Base-by-base conservation (phyloP, 2,888 invertebrate species). In the Agrochola litura region DNA sequence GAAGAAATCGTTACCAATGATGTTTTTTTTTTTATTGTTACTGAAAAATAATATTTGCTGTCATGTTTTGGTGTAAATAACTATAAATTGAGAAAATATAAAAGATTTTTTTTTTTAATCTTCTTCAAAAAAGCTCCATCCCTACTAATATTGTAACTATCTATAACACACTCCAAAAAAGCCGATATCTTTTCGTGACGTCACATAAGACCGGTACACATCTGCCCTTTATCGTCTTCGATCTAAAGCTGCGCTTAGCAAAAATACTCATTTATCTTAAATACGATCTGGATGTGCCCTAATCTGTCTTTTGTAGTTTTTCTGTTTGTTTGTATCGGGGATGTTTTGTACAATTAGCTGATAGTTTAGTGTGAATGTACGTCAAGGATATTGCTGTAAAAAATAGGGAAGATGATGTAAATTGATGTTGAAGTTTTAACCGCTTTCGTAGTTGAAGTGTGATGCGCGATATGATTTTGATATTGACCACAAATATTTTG, bases 261-360 rank as follows among this genome's bases (percentile, higher is more conserved):
- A 95, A 96, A 95, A 96, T 95, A 94, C 94, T 93, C 92, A 94
- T 89, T 96, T 96, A 96, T 96, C 96, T 95, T 94, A 95, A 96
- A 96, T 96, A 93, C 95, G 93, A 96, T 96, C 96, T 91, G 92
- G 93, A 95, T 95, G 94, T 94, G 92, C 94, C 93, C 95, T 96
- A 96, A 96, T 96, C 96, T 95, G 94, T 89, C 93, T 92, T 94
- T 96, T 96, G 94, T 93, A 89, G 86, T 89, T 87, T 92, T 90
- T 93, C 82, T 94, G 94, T 95, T 94, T 95, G 94, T 95, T 93
- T 91, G 92, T 93, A 91, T 92, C 91, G 91, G 91, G 95, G 92
- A 91, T 90, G 92, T 95, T 94, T 96, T 96, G 95, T 96, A 93
- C 96, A 96, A 96, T 96, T 96, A 96, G 95, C 90, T 91, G 91